A percentile compares a stretch with the other conserved stretches of the same genome.
These are phyloP conservation scores for Mormyrops boulengeri DNA, from an alignment of 2,797 vertebrate species.

Conservation along the genomic window DNA sequence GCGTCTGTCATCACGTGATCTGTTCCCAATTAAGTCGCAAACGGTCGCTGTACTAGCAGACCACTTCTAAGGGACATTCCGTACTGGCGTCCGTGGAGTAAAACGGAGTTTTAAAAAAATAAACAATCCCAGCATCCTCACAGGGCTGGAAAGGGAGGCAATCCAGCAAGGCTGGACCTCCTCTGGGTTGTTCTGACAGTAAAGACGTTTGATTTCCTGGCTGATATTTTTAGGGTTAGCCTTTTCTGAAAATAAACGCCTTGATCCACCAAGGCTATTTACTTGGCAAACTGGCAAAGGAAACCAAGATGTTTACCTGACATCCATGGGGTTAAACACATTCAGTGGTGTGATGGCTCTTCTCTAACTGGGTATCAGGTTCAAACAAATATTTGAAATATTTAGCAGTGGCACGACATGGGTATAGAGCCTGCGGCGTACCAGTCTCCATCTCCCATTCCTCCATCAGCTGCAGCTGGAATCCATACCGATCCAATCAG, in stretches of 20 bases:
- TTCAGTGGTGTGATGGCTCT: neutral
- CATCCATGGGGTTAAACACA: neutral
- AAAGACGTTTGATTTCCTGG: neutral
- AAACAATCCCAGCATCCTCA: neutral
- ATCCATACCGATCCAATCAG: neutral
- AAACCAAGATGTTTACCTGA: slow-evolving; percentile 1
- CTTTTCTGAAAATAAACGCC: neutral
- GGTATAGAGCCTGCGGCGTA: neutral
- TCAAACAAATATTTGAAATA: neutral
- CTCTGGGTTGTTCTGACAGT: neutral
- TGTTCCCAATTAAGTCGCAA: neutral
- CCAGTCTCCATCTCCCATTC: neutral
- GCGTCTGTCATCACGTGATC: slow-evolving; percentile 4
- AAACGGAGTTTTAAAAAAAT: neutral
- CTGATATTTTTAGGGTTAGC: neutral
- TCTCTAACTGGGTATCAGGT: neutral
- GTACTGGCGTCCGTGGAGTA: neutral
- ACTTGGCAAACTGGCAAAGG: neutral
- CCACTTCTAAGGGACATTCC: neutral
- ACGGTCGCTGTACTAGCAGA: neutral
- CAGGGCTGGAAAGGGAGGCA: neutral
- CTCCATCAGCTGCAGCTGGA: neutral
- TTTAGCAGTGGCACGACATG: neutral
- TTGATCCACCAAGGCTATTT: neutral
- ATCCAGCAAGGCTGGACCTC: neutral